phyloP scores from a whole-genome alignment of 2,797 vertebrate species.

The Ctenochaetus hawaiiensis region DNA sequence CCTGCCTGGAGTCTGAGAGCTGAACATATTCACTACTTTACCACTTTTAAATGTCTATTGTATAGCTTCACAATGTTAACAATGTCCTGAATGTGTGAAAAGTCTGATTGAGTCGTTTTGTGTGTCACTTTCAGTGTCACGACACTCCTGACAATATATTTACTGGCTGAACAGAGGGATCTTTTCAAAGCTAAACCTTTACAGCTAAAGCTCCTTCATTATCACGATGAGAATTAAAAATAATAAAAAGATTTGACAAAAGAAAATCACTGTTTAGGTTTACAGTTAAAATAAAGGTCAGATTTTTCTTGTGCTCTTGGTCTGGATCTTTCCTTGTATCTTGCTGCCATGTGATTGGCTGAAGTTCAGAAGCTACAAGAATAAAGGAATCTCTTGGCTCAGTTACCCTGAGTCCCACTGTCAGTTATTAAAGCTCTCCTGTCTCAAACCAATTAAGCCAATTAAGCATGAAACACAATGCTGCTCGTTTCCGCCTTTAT shows the following conservation, averaged over 20 bases:
- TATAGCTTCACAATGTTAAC: slow-evolving; percentile 4
- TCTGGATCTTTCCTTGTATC: slow-evolving; percentile 53
- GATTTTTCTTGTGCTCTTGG: slow-evolving; percentile 36
- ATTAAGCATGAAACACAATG: slow-evolving; percentile 77
- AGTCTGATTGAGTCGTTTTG: neutral
- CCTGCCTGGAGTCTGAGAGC: neutral
- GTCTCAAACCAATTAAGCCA: slow-evolving; percentile 79
- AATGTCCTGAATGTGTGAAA: slow-evolving; percentile 4
- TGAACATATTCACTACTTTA: neutral
- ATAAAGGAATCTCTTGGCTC: slow-evolving; percentile 76
- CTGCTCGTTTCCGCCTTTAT: slow-evolving; percentile 56
- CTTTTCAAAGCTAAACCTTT: slow-evolving; percentile 1
- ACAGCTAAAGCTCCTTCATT: neutral
- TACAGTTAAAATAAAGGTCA: slow-evolving; percentile 20
- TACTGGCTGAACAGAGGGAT: neutral
- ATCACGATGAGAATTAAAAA: neutral
- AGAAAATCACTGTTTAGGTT: slow-evolving; percentile 26
- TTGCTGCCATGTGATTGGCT: slow-evolving; percentile 63
- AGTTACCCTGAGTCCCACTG: slow-evolving; percentile 59
- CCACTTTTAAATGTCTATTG: neutral
- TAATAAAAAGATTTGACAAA: neutral
- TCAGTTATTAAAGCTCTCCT: slow-evolving; percentile 69
- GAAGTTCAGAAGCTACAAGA: slow-evolving; percentile 56
- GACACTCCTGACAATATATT: neutral
- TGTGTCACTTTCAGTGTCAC: neutral